Evolutionary conservation across 2,888 invertebrate genomes (phyloP).

Genomic region (Ochropleura leucogaster): DNA sequence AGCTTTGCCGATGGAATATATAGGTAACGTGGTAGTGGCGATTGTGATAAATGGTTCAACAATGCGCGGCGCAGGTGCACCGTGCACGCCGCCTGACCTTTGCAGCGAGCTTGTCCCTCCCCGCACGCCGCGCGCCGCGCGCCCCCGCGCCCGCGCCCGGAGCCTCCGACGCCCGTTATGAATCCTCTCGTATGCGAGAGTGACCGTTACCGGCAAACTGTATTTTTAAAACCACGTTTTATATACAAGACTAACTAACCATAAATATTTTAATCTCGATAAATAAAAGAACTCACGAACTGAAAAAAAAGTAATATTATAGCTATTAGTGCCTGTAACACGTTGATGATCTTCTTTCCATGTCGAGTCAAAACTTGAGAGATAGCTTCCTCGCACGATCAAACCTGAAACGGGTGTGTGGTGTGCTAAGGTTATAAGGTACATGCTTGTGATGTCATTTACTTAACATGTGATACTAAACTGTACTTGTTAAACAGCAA

Average conservation of each 20-base stretch:
- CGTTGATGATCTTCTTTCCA: not conserved
- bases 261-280: conserved; percentile 34
- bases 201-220: conserved; percentile 69
- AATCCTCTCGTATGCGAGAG: conserved; percentile 66
- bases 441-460: not conserved
- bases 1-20: conserved; percentile 20
- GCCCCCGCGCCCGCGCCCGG: conserved; percentile 35
- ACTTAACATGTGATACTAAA: not conserved
- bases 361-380: not conserved
- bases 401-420: not conserved
- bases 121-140: conserved; percentile 9
- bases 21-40: conserved; percentile 55
- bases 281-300: conserved; percentile 1
- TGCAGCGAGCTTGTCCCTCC: conserved; percentile 48
- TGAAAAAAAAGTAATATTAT: conserved; percentile 5
- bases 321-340: conserved; percentile 6
- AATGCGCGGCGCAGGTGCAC: conserved; percentile 71
- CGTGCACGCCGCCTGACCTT: conserved; percentile 74
- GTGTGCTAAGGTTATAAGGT: not conserved
- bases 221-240: conserved; percentile 61
- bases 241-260: conserved; percentile 46
- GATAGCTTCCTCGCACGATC: not conserved
- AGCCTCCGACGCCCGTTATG: conserved; percentile 68
- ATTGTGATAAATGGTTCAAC: conserved; percentile 68
- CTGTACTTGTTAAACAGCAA: too few relatives aligned